phyloP scores from a whole-genome alignment of 1,140 invertebrate species.

The Drosophila burlai region DNA sequence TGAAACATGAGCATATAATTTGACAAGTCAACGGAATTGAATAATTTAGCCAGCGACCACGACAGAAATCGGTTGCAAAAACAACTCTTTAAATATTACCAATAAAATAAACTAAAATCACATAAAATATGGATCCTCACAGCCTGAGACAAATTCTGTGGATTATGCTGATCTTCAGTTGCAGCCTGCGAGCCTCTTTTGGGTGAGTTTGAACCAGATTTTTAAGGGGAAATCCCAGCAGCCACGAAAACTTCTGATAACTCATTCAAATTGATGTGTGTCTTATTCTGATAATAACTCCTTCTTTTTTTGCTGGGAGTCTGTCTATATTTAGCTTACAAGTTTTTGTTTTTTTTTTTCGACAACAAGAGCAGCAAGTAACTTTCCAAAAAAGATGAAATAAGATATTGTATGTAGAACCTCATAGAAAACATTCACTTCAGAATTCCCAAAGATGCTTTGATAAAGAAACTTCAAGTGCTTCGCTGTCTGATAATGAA shows the following conservation, averaged over 20 bases:
- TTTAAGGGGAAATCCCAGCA: background rate
- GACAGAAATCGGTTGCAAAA: conserved; percentile 9
- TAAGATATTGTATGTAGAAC: background rate
- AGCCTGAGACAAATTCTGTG: conserved; percentile 37
- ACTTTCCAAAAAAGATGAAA: conserved; percentile 20
- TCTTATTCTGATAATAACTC: conserved; percentile 14
- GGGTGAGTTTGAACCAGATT: conserved; percentile 46
- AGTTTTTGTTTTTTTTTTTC: background rate
- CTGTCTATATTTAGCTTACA: conserved; percentile 14
- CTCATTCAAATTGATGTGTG: conserved; percentile 21
- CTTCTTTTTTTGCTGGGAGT: background rate
- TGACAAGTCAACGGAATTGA: conserved; percentile 38
- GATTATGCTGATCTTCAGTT: conserved; percentile 42
- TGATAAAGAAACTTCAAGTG: conserved; percentile 23
- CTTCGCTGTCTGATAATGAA: conserved; percentile 26
- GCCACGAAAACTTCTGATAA: background rate
- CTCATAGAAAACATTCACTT: conserved; percentile 11
- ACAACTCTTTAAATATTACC: background rate
- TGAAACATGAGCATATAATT: conserved; percentile 52
- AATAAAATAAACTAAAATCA: conserved; percentile 2
- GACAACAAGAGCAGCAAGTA: background rate
- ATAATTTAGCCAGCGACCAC: conserved; percentile 34
- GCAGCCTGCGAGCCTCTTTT: background rate
- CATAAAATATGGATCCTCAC: conserved; percentile 21
- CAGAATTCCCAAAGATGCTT: conserved; percentile 11